phyloP scores from a whole-genome alignment of 2,113 vertebrate species.

The Phylloscopus whistleri region DNA sequence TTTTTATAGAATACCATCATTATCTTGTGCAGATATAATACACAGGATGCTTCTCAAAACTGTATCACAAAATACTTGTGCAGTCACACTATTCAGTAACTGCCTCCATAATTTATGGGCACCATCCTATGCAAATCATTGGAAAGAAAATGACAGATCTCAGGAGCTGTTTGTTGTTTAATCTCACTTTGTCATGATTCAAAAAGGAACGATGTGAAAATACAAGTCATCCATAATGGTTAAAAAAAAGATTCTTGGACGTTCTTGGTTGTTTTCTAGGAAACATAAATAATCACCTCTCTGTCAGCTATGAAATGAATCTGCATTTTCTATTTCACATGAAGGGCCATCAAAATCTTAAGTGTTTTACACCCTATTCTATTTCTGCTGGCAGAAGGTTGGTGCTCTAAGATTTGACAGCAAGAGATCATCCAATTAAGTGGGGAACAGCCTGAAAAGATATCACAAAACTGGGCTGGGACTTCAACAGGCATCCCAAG shows the following conservation, averaged over 20 bases:
- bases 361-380: not conserved
- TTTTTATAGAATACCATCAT: not conserved
- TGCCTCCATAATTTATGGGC: conserved; percentile 53
- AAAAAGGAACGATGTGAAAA: conserved; percentile 14
- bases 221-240: conserved; percentile 28
- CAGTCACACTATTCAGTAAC: not conserved
- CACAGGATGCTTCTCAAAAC: not conserved
- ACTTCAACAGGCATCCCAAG: not conserved
- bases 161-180: conserved; percentile 18
- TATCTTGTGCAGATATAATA: not conserved
- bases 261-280: conserved; percentile 33
- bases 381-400: conserved; percentile 37
- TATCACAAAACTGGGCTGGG: not conserved
- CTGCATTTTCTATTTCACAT: conserved; percentile 9
- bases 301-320: conserved; percentile 34
- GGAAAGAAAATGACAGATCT: conserved; percentile 11
- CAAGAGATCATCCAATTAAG: not conserved
- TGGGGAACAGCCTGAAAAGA: not conserved
- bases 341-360: conserved; percentile 10
- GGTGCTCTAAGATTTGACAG: not conserved
- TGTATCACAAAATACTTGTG: not conserved
- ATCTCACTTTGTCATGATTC: conserved; percentile 49
- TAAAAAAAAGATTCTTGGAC: conserved; percentile 38
- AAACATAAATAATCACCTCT: conserved; percentile 52
- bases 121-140: conserved; percentile 47